Conservation (phyloP, 2,797 vertebrate species). For the Chaenodraco wilsoni region DNA sequence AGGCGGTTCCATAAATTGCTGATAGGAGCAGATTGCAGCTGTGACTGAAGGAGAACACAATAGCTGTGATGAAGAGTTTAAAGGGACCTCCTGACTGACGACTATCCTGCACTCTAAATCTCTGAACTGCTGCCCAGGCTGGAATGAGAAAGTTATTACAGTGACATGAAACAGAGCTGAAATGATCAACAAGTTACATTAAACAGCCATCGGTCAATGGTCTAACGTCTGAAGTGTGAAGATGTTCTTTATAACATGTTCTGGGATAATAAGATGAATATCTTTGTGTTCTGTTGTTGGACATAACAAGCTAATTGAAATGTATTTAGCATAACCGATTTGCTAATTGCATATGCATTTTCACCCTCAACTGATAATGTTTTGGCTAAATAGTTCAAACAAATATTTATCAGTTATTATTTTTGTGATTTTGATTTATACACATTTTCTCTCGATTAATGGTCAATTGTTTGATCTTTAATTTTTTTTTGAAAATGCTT, state of each 20-base stretch:
- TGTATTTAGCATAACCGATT: not conserved
- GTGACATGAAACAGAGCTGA: not conserved
- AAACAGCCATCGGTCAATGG: not conserved
- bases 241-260: not conserved
- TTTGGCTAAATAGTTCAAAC: not conserved
- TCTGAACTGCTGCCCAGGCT: not conserved
- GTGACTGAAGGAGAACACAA: not conserved
- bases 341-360: not conserved
- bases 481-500: not conserved
- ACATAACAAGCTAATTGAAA: not conserved
- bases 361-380: not conserved
- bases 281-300: not conserved
- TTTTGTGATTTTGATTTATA: not conserved
- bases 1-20: slow-evolving; percentile 22
- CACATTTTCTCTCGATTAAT: not conserved
- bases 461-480: not conserved
- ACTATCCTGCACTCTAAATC: not conserved
- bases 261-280: too few relatives aligned
- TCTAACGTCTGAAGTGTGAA: not conserved
- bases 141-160: not conserved
- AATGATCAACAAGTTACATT: not conserved
- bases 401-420: not conserved
- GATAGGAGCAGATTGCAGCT: slow-evolving; percentile 9
- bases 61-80: not conserved
- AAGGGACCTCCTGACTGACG: slow-evolving; percentile 1